Evolutionary conservation across 1,140 invertebrate species (phyloP), one percentile per base, ranked within the genome.

Genomic region (Drosophila ercepeae): DNA sequence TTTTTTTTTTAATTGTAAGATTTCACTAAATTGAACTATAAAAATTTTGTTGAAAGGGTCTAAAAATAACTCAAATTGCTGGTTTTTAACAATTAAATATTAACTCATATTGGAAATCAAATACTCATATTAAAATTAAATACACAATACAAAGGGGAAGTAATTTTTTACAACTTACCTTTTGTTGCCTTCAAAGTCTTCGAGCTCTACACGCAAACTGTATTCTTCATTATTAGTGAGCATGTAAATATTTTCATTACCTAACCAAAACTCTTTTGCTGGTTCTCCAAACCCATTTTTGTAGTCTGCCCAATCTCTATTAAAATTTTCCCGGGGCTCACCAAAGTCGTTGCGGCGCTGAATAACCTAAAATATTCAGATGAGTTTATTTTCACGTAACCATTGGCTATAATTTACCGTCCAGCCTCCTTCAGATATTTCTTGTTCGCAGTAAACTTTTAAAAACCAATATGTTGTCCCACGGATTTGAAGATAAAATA

Each of bases 201-300:
- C 97, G 6, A 99, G 92, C 83, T 98, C 97, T 4, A 98, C 95
- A 14, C 97, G 92, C 0, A 99, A 93, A 82, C 95, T 94, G 90
- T 98, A 98, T 82, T 98, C 96, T 78, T 97, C 97, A 78, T 98
- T 97, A 84, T 98, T 98, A n/a, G 97, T 98, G 11, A 99, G 92
- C 95, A 97, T 96, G 90, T 98, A 98, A 59, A 98, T 97, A 83
- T 97, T 97, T 83, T 98, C 97, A 86, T 98, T 98, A 29, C 98
- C 97, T 13, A 99, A 92, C 97, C 97, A 98, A 91, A 98, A 97
- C 92, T 98, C 97, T 68, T 96, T 95, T 13, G 94, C 94, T 0
- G 97, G 95, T 91, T 98, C 96, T 3, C 98, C 97, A 89, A 99
- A 99, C 9, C 98, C 98, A 78, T 97, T 96, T 91, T 97, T 97